A percentile compares a stretch with the other conserved stretches of the same genome.
Conservation (phyloP, 1,140 invertebrate genomes). For the Drosophila chauvacae region DNA sequence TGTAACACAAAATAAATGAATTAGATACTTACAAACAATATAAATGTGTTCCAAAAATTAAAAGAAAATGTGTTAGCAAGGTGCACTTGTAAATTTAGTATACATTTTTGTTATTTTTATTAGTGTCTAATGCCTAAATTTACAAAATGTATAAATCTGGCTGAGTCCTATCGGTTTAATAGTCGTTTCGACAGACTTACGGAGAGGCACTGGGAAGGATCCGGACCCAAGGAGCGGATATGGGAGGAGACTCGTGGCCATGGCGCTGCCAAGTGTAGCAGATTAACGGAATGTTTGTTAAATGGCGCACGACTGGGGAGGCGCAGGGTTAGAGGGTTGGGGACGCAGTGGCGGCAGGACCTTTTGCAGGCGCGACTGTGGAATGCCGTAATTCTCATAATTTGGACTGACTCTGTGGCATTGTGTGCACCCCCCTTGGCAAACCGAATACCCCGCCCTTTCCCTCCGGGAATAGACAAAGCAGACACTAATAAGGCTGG, state of each 20-base stretch:
- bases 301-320: slow-evolving; percentile 61
- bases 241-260: slow-evolving; percentile 56
- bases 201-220: slow-evolving; percentile 2
- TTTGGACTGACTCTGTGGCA: slow-evolving; percentile 53
- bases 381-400: slow-evolving; percentile 58
- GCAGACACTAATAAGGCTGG: slow-evolving; percentile 65
- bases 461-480: slow-evolving; percentile 51
- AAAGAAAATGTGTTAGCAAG: no score
- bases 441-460: slow-evolving; percentile 17
- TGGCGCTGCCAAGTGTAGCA: slow-evolving; percentile 77
- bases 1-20: no score
- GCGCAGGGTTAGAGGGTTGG: background rate
- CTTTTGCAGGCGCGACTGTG: slow-evolving; percentile 14
- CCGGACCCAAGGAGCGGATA: slow-evolving; percentile 40
- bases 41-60: no score
- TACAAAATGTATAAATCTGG: background rate
- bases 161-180: background rate
- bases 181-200: slow-evolving; percentile 12
- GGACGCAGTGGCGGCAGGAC: background rate
- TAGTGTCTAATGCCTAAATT: no score
- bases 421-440: slow-evolving; percentile 27
- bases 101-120: no score
- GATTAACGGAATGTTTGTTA: slow-evolving; percentile 82
- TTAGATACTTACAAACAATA: no score
- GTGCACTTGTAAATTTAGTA: no score